These are phyloP conservation scores for Syngnathus acus DNA, from an alignment of 2,797 vertebrate genomes.

Conservation along the genomic window DNA sequence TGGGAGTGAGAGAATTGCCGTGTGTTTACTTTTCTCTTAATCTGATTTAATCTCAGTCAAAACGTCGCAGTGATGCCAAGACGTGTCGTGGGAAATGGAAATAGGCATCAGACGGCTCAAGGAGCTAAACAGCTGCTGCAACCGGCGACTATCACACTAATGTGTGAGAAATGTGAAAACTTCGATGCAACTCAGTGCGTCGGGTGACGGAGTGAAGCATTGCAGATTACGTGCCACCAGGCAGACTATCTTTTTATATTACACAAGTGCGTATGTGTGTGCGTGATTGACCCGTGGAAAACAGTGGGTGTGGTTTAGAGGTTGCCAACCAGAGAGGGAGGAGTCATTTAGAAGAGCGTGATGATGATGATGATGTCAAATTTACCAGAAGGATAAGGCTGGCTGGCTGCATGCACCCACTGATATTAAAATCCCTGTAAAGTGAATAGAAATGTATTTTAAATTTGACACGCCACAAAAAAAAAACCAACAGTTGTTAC, in stretches of 20 bases:
- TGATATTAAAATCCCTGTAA: too few relatives aligned
- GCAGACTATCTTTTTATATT: not conserved
- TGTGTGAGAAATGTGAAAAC: not conserved
- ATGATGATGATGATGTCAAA: conserved; percentile 20
- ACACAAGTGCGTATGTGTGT: not conserved
- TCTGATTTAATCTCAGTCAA: conserved; percentile 54
- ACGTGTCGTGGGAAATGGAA: not conserved
- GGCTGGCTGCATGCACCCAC: not conserved
- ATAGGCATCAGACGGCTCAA: not conserved
- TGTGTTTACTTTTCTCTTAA: conserved; percentile 38
- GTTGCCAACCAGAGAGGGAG: conserved; percentile 4
- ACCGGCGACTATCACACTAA: not conserved
- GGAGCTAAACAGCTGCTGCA: not conserved
- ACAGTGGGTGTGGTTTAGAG: conserved; percentile 17
- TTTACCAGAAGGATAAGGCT: conserved; percentile 5
- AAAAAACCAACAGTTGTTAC: too few relatives aligned
- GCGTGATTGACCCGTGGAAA: conserved; percentile 65
- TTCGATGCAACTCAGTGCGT: not conserved
- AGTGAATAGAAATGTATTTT: too few relatives aligned
- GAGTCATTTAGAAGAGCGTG: not conserved
- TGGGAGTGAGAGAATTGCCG: conserved; percentile 2
- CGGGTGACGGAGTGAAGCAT: not conserved
- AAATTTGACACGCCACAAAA: too few relatives aligned
- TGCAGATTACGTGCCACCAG: not conserved
- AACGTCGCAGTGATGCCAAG: conserved; percentile 1